Evolutionary conservation across 2,888 invertebrate species (phyloP).

Genomic region (Metellina segmentata): DNA sequence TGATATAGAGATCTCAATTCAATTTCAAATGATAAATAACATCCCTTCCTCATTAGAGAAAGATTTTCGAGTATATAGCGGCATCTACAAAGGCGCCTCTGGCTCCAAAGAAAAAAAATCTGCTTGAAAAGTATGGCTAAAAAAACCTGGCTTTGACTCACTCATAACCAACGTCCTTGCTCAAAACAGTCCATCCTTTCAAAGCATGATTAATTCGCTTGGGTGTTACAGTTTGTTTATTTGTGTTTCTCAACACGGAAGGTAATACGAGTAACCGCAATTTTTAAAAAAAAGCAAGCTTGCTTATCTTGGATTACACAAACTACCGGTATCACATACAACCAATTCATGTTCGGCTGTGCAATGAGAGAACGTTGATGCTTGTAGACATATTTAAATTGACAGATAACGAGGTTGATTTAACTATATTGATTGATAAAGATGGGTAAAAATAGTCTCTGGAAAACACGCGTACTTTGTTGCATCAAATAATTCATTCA

Average conservation of each 20-base stretch:
- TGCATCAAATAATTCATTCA: no score
- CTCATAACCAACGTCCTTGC: neutral
- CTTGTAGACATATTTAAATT: no score
- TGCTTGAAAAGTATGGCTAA: neutral
- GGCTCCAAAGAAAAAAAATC: neutral
- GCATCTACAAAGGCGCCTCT: neutral
- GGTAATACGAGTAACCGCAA: neutral
- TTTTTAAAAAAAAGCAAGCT: neutral
- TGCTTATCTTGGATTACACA: neutral
- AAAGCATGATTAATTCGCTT: neutral
- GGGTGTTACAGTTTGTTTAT: neutral
- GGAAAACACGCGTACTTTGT: no score
- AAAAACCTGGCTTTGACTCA: neutral
- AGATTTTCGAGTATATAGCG: neutral
- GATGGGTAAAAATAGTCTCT: no score
- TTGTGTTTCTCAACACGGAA: neutral
- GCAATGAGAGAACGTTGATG: no score
- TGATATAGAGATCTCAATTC: neutral
- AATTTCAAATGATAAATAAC: neutral
- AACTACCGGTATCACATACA: neutral
- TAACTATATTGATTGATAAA: no score
- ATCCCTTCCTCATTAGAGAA: neutral
- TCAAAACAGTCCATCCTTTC: neutral
- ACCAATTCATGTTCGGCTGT: neutral
- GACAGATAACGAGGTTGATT: no score